phyloP scores from a whole-genome alignment of 2,797 vertebrate species.

The Leptodactylus fallax region DNA sequence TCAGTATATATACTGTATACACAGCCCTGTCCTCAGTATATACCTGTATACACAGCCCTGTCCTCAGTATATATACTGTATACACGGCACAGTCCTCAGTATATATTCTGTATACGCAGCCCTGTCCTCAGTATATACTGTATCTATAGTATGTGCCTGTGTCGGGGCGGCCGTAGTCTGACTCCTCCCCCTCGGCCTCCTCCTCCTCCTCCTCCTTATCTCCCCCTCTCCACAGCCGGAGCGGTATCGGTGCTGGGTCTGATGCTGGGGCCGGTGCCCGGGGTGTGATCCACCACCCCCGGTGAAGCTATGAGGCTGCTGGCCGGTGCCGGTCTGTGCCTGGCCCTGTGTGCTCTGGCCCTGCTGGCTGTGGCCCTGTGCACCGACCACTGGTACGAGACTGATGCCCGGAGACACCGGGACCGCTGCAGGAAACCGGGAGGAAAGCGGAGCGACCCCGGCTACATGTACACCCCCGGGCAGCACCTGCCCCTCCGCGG shows the following conservation, averaged over 20 bases:
- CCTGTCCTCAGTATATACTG: too few relatives aligned
- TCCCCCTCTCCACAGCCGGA: conserved; percentile 51
- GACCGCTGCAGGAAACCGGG: conserved; percentile 89
- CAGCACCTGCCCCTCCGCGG: conserved; percentile 83
- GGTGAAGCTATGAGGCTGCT: conserved; percentile 86
- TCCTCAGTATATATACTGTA: too few relatives aligned
- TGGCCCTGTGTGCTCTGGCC: conserved; percentile 86
- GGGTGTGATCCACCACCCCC: conserved; percentile 51
- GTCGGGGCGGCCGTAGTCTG: conserved; percentile 3
- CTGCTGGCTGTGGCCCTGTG: conserved; percentile 90
- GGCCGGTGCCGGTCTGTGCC: conserved; percentile 86
- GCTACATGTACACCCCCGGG: conserved; percentile 89
- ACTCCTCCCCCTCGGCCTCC: conserved; percentile 50
- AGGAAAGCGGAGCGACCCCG: conserved; percentile 89
- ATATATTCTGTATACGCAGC: too few relatives aligned
- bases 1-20: too few relatives aligned
- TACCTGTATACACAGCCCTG: too few relatives aligned
- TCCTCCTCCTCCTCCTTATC: background rate
- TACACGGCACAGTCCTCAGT: too few relatives aligned
- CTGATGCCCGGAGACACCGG: conserved; percentile 88
- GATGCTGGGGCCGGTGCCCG: conserved; percentile 68
- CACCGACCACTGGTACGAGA: conserved; percentile 94
- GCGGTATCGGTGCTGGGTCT: conserved; percentile 70
- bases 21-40: too few relatives aligned
- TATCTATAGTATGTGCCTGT: background rate